Base-by-base conservation (phyloP, 2,113 vertebrate genomes). In the human region DNA sequence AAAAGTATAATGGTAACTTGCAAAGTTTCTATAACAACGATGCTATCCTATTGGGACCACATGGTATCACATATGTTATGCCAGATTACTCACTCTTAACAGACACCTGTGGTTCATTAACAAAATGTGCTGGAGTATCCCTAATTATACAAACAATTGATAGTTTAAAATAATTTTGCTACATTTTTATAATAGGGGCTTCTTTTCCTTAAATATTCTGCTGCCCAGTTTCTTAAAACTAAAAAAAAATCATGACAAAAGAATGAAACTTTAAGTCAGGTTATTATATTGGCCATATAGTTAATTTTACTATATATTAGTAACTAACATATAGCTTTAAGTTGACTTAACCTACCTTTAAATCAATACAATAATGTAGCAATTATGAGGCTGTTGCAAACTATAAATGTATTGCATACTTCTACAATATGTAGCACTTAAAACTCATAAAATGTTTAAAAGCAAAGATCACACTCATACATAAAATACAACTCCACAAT, bases 51-150 rank as follows among this genome's bases (percentile, higher is more conserved):
- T 66, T 83, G 68, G 79, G 12, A 96, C 43, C 95, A 16, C 81
- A 83, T 97, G 61, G 22, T n/a, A 95, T 93, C 82, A 96, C 89
- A 90, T 90, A 96, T 55, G 95, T 66, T 72, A 48, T 96, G 84
- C 17, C 72, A 97, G 97, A n/a, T 66, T 75, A 97, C 38, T 43
- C 73, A 79, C 57, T 90, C 92, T 96, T 90, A 50, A 48, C 8
- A 96, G 20, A 96, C 40, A 94, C 96, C 83, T 97, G 61, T 90
- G 73, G 30, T 97, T 88, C 70, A 57, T 35, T 85, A 90, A 32
- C 80, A 57, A 23, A 55, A 2, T 64, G 2, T 66, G 59, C 73
- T 78, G 73, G 4, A 82, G 93, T 96, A 90, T 87, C 22, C 20
- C 12, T 72, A 90, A 72, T 94, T 78, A 82, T 83, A n/a, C 57